phyloP scores from a whole-genome alignment of 2,113 vertebrate genomes.

The Pterocles burchelli region DNA sequence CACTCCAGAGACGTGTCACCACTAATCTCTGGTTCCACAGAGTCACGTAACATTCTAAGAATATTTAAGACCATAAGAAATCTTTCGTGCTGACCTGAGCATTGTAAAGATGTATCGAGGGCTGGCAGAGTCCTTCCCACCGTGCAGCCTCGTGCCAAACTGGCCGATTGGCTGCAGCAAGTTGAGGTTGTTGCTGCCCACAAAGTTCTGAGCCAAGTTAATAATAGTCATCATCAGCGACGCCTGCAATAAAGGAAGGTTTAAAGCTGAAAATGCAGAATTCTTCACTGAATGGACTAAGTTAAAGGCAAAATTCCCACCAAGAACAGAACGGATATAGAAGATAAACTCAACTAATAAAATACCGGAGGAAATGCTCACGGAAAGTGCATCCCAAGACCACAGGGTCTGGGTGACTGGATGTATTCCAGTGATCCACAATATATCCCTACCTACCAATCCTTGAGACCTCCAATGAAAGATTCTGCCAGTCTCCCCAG shows the following conservation, averaged over 20 bases:
- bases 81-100: constrained; percentile 85
- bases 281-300: neutral
- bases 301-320: neutral
- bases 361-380: neutral
- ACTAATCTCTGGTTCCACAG: neutral
- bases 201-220: constrained; percentile 95
- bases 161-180: constrained; percentile 93
- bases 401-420: no score
- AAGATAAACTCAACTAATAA: neutral
- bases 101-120: constrained; percentile 99
- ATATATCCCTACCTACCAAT: neutral
- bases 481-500: neutral
- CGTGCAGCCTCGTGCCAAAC: constrained; percentile 94
- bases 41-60: neutral
- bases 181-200: constrained; percentile 98
- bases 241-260: constrained; percentile 65
- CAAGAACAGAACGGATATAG: neutral
- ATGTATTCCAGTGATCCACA: neutral
- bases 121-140: constrained; percentile 97
- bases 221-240: constrained; percentile 98
- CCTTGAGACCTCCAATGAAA: neutral
- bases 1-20: neutral
- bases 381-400: neutral
- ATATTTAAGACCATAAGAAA: neutral
- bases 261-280: neutral